Base-by-base conservation (phyloP, 2,113 vertebrate species). In the Alligator sinensis region DNA sequence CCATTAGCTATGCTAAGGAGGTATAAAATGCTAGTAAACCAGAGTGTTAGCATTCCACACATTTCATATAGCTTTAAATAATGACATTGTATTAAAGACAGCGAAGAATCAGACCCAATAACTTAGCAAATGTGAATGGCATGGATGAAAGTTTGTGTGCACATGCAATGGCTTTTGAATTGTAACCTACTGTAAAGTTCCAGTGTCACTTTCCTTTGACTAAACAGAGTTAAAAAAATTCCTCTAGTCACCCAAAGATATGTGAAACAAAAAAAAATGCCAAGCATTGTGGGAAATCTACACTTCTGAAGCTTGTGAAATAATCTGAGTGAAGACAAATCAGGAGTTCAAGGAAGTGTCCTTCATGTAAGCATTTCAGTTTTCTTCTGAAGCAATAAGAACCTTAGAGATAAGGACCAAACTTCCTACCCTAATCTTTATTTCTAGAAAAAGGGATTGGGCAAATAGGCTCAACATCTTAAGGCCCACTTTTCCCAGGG, bases 371-470 rank as follows among this genome's bases (percentile, higher is more conserved):
- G 86, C 74, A 95, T 97, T 97, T 97, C 92, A 89, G 70, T 96
- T 97, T 97, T 93, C 82, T 97, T 96, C 89, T 90, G 93, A 96
- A 91, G 87, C 86, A 91, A 72, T 97, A 97, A 96, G 95, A 96
- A 91, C 90, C 87, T 95, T 87, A 93, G 90, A 95, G 94, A 96
- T 97, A 97, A 97, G 86, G 84, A 89, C 89, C 88, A 96, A 96
- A 97, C 91, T 95, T 96, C 86, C 93, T 94, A 64, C 72, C 80
- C 85, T 96, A 97, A 96, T 96, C 96, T 97, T 96, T 97, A 95
- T 83, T 96, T 97, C 92, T 96, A 94, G 96, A 97, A 96, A 96
- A 95, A 95, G 86, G 93, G 91, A 97, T 87, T 97, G 92, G 88
- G 90, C 90, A 97, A 97, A 95, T 90, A 96, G 82, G 89, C 94